Percentiles rank a stretch among this genome's conserved stretches.
Evolutionary conservation across 2,888 invertebrate species (phyloP).

Genomic region (Arenicola marina): DNA sequence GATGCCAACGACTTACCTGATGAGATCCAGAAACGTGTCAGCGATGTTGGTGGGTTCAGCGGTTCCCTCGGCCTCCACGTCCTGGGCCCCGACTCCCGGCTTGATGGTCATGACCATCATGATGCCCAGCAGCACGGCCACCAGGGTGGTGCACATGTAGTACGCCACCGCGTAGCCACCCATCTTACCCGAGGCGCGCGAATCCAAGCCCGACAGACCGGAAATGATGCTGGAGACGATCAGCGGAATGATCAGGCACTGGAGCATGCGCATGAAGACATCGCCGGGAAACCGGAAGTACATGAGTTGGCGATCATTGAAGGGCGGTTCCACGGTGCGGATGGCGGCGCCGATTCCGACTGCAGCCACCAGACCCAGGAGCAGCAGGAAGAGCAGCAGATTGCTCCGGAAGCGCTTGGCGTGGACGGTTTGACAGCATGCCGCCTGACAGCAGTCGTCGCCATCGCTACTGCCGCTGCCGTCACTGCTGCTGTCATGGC

Average conservation of each 20-base stretch:
- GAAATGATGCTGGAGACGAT: slow-evolving; percentile 77
- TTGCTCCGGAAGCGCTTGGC: slow-evolving; percentile 49
- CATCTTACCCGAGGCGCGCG: slow-evolving; percentile 87
- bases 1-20: too few species aligned
- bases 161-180: slow-evolving; percentile 84
- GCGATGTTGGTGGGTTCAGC: slow-evolving; percentile 67
- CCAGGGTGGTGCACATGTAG: slow-evolving; percentile 88
- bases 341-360: slow-evolving; percentile 47
- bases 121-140: slow-evolving; percentile 88
- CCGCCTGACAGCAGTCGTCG: too few species aligned
- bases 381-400: slow-evolving; percentile 51
- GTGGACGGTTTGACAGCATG: too few species aligned
- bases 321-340: slow-evolving; percentile 29
- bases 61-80: not conserved
- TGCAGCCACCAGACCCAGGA: slow-evolving; percentile 49
- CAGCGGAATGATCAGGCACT: slow-evolving; percentile 91
- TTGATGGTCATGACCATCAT: slow-evolving; percentile 71
- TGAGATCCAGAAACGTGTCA: slow-evolving; percentile 89
- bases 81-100: slow-evolving; percentile 9
- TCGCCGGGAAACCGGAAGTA: slow-evolving; percentile 94
- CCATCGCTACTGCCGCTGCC: too few species aligned
- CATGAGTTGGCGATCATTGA: slow-evolving; percentile 75
- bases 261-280: slow-evolving; percentile 87
- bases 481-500: too few species aligned
- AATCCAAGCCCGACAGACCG: slow-evolving; percentile 88